A percentile compares a stretch with the other conserved stretches of the same genome.
phyloP scores from a whole-genome alignment of 2,113 vertebrate species.

The Paradoxurus hermaphroditus region DNA sequence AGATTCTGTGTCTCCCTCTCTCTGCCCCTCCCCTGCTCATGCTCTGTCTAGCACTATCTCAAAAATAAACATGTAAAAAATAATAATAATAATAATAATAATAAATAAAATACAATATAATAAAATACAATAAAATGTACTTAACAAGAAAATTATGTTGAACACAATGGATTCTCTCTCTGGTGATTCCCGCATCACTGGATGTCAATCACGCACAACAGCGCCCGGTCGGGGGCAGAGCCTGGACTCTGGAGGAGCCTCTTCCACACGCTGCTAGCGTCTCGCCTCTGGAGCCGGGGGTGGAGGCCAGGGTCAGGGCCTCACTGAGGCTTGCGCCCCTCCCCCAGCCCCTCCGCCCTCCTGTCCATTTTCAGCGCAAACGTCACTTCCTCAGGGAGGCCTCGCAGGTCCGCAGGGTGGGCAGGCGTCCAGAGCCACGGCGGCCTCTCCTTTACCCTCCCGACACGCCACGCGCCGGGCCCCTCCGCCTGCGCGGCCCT shows the following conservation, averaged over 20 bases:
- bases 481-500: rapidly evolving
- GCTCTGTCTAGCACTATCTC: too few species aligned
- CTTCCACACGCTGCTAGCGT: too few species aligned
- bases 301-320: background rate
- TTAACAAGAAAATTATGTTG: background rate
- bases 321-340: rapidly evolving
- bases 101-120: too few species aligned
- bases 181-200: background rate
- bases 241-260: background rate
- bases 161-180: background rate
- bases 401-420: too few species aligned
- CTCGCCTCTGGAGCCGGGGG: rapidly evolving
- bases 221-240: background rate
- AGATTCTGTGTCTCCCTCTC: too few species aligned
- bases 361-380: too few species aligned
- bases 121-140: conserved; percentile 30
- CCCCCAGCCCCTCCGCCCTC: background rate
- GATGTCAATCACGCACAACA: background rate
- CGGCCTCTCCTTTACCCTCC: rapidly evolving
- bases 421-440: background rate
- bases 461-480: rapidly evolving
- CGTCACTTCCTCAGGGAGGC: background rate
- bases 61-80: too few species aligned
- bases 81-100: too few species aligned
- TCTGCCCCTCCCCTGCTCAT: too few species aligned